These are phyloP conservation scores for Andricus grossulariae DNA, from an alignment of 1,140 invertebrate species.

Conservation along the genomic window DNA sequence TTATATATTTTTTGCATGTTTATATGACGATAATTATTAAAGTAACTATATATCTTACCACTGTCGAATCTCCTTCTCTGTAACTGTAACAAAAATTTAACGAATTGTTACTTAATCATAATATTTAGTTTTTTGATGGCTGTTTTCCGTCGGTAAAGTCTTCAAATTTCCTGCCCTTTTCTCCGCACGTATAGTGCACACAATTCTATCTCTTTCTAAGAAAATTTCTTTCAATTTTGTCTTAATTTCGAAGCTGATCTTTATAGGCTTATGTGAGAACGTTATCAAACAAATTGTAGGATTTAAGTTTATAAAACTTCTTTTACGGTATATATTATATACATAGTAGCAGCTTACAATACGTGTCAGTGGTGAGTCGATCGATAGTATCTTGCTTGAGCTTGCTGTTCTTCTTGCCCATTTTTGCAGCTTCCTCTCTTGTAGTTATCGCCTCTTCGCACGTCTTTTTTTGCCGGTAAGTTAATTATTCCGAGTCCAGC, in stretches of 20 bases:
- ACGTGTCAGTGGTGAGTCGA: slow-evolving; percentile 90
- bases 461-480: neutral
- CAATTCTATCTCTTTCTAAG: too few species aligned
- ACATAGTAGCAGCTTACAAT: slow-evolving; percentile 85
- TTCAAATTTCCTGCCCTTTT: too few species aligned
- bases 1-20: too few species aligned
- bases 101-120: neutral
- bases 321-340: too few species aligned
- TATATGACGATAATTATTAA: neutral
- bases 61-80: slow-evolving; percentile 90
- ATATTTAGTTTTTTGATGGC: neutral
- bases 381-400: slow-evolving; percentile 95
- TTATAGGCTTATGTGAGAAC: slow-evolving; percentile 8
- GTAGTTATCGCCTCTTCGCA: slow-evolving; percentile 34
- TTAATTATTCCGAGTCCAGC: slow-evolving; percentile 25
- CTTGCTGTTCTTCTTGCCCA: slow-evolving; percentile 91
- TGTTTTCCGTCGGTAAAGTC: too few species aligned
- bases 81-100: slow-evolving; percentile 83
- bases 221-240: too few species aligned
- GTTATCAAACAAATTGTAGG: slow-evolving; percentile 15
- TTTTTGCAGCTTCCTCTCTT: slow-evolving; percentile 50
- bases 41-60: slow-evolving; percentile 80
- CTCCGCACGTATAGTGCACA: too few species aligned
- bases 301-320: neutral
- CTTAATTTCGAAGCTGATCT: too few species aligned